These are phyloP conservation scores for Prunella himalayana DNA, from an alignment of 2,113 vertebrate species.

Conservation along the genomic window DNA sequence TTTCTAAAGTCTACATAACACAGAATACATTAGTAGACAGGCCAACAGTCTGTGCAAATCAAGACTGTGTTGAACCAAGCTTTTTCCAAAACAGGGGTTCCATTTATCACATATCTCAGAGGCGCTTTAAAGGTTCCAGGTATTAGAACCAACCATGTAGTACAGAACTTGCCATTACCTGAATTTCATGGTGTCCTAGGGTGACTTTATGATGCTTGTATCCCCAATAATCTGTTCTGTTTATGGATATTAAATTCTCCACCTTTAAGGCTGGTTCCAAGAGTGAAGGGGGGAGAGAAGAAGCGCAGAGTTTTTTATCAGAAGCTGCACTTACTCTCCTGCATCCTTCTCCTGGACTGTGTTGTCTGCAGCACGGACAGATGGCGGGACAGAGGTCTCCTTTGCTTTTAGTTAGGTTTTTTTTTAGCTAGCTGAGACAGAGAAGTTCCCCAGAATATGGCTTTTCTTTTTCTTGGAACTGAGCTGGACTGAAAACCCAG, in stretches of 20 bases:
- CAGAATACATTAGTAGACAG: neutral
- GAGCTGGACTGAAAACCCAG: neutral
- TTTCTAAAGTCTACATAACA: neutral
- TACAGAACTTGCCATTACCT: neutral
- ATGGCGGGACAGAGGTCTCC: neutral
- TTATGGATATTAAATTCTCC: neutral
- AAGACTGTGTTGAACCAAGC: neutral
- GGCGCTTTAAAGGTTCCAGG: neutral
- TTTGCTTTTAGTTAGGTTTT: neutral
- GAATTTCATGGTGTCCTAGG: neutral
- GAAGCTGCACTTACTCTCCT: neutral
- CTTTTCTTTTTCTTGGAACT: neutral
- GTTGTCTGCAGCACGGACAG: neutral
- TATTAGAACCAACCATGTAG: neutral
- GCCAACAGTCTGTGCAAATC: neutral
- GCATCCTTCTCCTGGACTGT: neutral
- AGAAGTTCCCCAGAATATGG: neutral
- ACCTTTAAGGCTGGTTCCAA: neutral
- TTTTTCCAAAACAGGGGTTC: neutral
- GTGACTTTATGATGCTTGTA: neutral
- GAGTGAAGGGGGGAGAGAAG: neutral
- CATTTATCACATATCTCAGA: neutral
- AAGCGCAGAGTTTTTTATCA: accelerated
- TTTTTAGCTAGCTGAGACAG: neutral
- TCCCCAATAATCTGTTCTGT: neutral